These are phyloP conservation scores for Leptinotarsa rubiginosa DNA, from an alignment of 2,888 invertebrate species.

Conservation along the genomic window DNA sequence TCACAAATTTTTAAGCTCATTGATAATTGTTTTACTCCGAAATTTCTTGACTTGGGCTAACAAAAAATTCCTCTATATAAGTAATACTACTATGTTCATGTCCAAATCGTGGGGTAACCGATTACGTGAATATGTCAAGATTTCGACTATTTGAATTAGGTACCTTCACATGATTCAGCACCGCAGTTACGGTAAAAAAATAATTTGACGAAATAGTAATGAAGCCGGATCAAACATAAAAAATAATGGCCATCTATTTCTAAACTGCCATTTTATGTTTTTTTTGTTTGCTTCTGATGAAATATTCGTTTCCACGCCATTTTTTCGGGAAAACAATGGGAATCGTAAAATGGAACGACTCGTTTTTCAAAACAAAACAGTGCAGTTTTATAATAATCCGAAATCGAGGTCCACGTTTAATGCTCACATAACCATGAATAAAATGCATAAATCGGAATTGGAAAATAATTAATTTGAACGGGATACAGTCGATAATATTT, in stretches of 20 bases:
- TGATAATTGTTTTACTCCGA: too few relatives aligned
- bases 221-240: not conserved
- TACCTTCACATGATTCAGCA: too few relatives aligned
- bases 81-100: too few relatives aligned
- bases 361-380: slow-evolving; percentile 42
- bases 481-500: slow-evolving; percentile 16
- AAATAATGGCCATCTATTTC: not conserved
- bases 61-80: too few relatives aligned
- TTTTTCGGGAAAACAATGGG: slow-evolving; percentile 31
- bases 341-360: slow-evolving; percentile 33
- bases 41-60: too few relatives aligned
- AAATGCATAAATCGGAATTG: slow-evolving; percentile 34
- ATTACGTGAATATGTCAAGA: too few relatives aligned
- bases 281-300: slow-evolving; percentile 18
- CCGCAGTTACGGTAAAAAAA: too few relatives aligned
- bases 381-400: slow-evolving; percentile 42
- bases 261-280: slow-evolving; percentile 4
- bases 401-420: slow-evolving; percentile 34
- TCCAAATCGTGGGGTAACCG: too few relatives aligned
- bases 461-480: slow-evolving; percentile 23
- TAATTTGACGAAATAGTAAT: too few relatives aligned
- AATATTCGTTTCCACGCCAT: slow-evolving; percentile 33
- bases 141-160: too few relatives aligned
- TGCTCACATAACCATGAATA: slow-evolving; percentile 34
- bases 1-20: too few relatives aligned